Evolutionary conservation across 2,797 vertebrate genomes (phyloP).

Genomic region (Jordanella pulchra): DNA sequence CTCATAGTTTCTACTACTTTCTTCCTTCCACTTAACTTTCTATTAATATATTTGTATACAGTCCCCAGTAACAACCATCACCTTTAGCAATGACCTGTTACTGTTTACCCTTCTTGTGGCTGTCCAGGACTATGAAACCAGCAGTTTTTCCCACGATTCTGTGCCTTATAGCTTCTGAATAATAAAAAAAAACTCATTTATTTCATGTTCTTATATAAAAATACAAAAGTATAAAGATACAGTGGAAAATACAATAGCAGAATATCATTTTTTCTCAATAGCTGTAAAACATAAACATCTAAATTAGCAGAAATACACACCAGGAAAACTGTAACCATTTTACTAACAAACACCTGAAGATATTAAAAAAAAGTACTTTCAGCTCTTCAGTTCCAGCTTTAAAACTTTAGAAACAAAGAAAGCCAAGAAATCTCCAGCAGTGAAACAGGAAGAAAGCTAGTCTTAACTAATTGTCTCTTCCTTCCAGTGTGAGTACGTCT

Average conservation of each 20-base stretch:
- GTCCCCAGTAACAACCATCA: not conserved
- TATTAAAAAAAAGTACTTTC: constrained; percentile 11
- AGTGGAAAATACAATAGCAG: too few species aligned
- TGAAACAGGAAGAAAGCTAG: constrained; percentile 29
- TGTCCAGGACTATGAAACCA: not conserved
- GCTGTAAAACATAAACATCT: not conserved
- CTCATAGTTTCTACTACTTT: not conserved
- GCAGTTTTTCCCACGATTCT: not conserved
- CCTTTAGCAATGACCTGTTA: not conserved
- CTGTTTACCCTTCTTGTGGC: not conserved
- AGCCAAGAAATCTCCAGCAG: constrained; percentile 12
- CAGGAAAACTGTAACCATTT: not conserved
- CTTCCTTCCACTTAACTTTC: not conserved
- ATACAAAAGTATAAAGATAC: not conserved
- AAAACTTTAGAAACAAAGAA: constrained; percentile 21
- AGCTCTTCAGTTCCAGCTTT: not conserved
- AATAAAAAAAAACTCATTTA: not conserved
- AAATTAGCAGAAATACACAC: not conserved
- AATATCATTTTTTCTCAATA: too few species aligned
- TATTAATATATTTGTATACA: not conserved
- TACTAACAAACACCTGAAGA: not conserved
- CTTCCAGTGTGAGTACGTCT: constrained; percentile 18
- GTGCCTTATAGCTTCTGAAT: not conserved
- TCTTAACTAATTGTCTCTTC: constrained; percentile 24
- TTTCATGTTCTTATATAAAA: not conserved